Evolutionary conservation across 1,140 invertebrate species (phyloP), one percentile per base, ranked within the genome.

Genomic region (Bombus difficillimus): DNA sequence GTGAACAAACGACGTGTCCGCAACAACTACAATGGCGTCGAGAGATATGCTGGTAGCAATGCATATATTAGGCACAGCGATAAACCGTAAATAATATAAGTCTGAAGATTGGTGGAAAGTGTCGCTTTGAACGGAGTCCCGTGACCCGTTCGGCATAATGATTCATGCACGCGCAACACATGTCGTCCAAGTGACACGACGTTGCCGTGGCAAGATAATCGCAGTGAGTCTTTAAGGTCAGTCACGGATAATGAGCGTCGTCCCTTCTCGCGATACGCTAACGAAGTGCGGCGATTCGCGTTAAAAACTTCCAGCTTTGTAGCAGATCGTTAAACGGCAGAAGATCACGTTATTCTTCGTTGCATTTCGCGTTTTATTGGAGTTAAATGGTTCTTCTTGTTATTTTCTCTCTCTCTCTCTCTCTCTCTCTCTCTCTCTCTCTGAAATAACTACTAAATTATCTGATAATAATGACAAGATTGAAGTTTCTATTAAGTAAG

Each of bases 1-100:
- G 72, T n/a, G 39, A 68, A 83, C 81, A 76, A 66, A 83, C 81
- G 59, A n/a, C 32, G 57, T 34, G 32, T 73, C 22, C 32, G 9
- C 25, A 15, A 6, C 34, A 3, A 53, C 47, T 41, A 68, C 25
- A 76, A 83, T 83, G 41, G 59, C 81, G 81, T n/a, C 32, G 13
- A n/a, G 22, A 10, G 53, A 12, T 25, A 39, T 2, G 18, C n/a
- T 62, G 81, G 59, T 32, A 43, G 53, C 68, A 13, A 72, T 53
- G 47, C 18, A 53, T 57, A 72, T 59, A 72, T 43, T 32, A 62
- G 68, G 13, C 39, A 25, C 32, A n/a, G 57, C 41, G 59, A 85
- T 85, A 72, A 72, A 80, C 76, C 57, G 76, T 85, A 64, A 80
- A 85, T 85, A 72, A 80, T 72, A 72, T 85, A 85, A 64, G 76